Conservation (phyloP, 2,797 vertebrate species). For the Moxostoma hubbsi region DNA sequence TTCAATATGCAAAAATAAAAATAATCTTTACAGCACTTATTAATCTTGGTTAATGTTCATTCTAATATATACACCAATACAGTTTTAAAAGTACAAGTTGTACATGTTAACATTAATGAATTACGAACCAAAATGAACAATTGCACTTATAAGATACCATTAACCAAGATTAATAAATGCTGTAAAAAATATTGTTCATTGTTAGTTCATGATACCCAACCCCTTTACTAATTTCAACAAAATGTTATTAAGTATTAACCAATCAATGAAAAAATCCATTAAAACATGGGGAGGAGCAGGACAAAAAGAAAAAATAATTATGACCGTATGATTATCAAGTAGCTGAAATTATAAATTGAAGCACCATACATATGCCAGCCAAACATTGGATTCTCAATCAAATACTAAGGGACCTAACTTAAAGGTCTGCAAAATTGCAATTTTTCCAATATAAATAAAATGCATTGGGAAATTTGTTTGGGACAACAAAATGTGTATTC, state of each 20-base stretch:
- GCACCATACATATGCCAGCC: conserved; percentile 17
- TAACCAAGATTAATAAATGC: too few species aligned
- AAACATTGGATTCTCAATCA: conserved; percentile 14
- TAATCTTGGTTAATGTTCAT: too few species aligned
- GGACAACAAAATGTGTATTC: conserved; percentile 51
- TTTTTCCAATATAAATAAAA: conserved; percentile 9
- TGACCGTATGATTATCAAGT: neutral
- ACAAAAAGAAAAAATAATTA: neutral
- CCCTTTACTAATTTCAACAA: neutral
- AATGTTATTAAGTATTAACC: neutral
- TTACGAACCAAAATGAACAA: too few species aligned
- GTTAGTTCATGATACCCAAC: too few species aligned
- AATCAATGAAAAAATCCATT: too few species aligned
- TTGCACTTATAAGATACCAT: too few species aligned
- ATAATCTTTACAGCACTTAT: too few species aligned
- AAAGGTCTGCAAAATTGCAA: neutral
- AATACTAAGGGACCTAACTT: conserved; percentile 12
- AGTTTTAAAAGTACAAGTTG: too few species aligned
- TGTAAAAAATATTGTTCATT: too few species aligned
- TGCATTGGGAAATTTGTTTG: neutral
- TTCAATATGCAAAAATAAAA: neutral
- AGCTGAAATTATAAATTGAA: conserved; percentile 3
- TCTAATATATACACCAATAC: too few species aligned
- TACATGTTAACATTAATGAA: too few species aligned
- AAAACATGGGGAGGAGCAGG: neutral